Conservation (phyloP, 2,797 vertebrate genomes). For the Naso thynnoides region DNA sequence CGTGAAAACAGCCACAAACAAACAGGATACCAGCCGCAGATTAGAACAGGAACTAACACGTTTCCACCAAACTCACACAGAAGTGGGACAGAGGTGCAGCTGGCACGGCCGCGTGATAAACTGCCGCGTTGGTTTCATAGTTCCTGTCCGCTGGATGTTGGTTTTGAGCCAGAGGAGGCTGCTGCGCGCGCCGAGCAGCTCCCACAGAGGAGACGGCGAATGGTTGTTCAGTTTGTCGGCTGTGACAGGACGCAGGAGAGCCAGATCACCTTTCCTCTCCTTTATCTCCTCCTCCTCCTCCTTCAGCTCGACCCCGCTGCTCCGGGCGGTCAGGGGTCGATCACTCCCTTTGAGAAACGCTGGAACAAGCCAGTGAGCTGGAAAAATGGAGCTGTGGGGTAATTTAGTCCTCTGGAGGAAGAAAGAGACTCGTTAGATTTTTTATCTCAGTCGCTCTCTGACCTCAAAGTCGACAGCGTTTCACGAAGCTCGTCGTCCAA, state of each 20-base stretch:
- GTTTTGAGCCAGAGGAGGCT: neutral
- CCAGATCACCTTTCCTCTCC: neutral
- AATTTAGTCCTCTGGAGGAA: slow-evolving; percentile 31
- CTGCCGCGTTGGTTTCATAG: neutral
- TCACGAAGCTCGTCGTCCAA: neutral
- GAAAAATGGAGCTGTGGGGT: slow-evolving; percentile 59
- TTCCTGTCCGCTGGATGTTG: neutral
- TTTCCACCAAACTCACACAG: slow-evolving; percentile 8
- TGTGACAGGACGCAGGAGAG: neutral
- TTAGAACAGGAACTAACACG: slow-evolving; percentile 38
- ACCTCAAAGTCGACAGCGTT: slow-evolving; percentile 21
- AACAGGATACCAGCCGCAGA: slow-evolving; percentile 49
- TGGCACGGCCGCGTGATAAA: neutral
- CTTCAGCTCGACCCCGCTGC: slow-evolving; percentile 4
- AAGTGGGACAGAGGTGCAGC: neutral
- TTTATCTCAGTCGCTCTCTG: slow-evolving; percentile 31
- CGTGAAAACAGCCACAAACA: slow-evolving; percentile 29
- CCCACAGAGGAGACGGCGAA: slow-evolving; percentile 11
- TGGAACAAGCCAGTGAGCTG: slow-evolving; percentile 62
- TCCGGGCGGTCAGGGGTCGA: slow-evolving; percentile 61
- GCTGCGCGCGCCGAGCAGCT: neutral
- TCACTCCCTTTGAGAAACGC: slow-evolving; percentile 49
- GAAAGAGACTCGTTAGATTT: slow-evolving; percentile 43
- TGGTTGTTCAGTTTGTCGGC: neutral
- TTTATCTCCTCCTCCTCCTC: slow-evolving; percentile 7